Base-by-base conservation (phyloP, 1,140 invertebrate species). In the Heliconius congener region DNA sequence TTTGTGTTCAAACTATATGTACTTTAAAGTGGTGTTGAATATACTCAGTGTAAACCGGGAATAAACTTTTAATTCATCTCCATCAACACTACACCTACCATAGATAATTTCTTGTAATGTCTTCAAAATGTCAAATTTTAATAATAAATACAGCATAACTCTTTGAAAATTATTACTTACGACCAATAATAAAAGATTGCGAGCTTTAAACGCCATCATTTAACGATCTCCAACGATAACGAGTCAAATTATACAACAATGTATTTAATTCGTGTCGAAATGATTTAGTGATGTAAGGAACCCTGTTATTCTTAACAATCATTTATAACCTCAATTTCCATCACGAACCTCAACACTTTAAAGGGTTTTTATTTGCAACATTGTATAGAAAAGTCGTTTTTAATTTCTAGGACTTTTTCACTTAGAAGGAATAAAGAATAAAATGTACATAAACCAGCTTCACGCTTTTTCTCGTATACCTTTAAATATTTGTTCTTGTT, bases 341-440 rank as follows among this genome's bases (percentile, higher is more conserved):
- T 76, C 74, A 76, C 74, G 74, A 76, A 19, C 16, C 16, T 23
- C 16, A 76, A 76, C 74, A 76, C 74, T 70, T 76, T 27, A 66
- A 66, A 66, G 27, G 23, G 9, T 57, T 52, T 19, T 19, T 52
- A 19, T 52, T 11, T 57, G 55, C n/a, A 23, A 66, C 60, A 66
- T 66, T 66, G 60, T 66, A 30, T 30, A 66, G 1, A 16, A 30
- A 30, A 30, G 27, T 60, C 9, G 8, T 27, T 60, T 60, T 23
- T n/a, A 57, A 57, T 57, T 57, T 23, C 55, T 11, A 9, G 19
- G n/a, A n/a, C 19, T 9, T 18, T 50, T 52, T 19, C 18, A 19
- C 1, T 52, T 16, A 4, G 13, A 50, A 1, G 1, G 46, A 50
- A 50, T 18, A 50, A 18, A 50, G 5, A 19, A 5, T 8, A 18